phyloP scores from a whole-genome alignment of 2,888 invertebrate species.

The Thymelicus lineola region DNA sequence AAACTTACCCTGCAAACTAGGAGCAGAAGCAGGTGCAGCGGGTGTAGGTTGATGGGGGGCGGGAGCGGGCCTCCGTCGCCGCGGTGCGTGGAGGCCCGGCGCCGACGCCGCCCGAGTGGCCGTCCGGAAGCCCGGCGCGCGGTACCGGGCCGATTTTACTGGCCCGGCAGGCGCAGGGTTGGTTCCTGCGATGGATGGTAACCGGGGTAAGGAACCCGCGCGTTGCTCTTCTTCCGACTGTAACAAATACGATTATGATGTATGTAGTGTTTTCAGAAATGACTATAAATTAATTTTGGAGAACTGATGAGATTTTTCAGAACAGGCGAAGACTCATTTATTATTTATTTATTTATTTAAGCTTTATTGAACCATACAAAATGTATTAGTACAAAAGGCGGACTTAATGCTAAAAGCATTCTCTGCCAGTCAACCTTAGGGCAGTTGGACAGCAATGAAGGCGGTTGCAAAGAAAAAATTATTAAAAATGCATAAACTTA shows the following conservation, averaged over 20 bases:
- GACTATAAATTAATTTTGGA: no score
- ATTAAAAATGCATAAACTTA: no score
- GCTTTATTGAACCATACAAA: no score
- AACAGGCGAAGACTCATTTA: no score
- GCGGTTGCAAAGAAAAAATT: no score
- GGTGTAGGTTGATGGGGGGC: constrained; percentile 71
- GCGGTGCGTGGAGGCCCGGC: constrained; percentile 89
- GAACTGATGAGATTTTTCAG: no score
- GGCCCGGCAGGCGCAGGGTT: constrained; percentile 84
- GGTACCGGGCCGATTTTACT: constrained; percentile 94
- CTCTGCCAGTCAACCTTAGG: no score
- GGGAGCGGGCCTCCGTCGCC: constrained; percentile 82
- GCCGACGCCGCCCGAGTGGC: constrained; percentile 91
- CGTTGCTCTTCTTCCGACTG: constrained; percentile 85
- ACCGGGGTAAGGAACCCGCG: constrained; percentile 91
- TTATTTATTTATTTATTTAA: no score
- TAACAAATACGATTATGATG: constrained; percentile 17
- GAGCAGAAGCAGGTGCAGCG: constrained; percentile 74
- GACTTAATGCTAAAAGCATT: no score
- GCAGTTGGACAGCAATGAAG: no score
- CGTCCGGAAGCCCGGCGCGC: constrained; percentile 92
- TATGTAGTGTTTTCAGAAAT: no score
- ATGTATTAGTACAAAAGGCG: no score
- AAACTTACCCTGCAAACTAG: constrained; percentile 86
- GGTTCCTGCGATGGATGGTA: constrained; percentile 82